These are phyloP conservation scores for Arizona elegans DNA, from an alignment of 2,113 vertebrate genomes.

Conservation along the genomic window DNA sequence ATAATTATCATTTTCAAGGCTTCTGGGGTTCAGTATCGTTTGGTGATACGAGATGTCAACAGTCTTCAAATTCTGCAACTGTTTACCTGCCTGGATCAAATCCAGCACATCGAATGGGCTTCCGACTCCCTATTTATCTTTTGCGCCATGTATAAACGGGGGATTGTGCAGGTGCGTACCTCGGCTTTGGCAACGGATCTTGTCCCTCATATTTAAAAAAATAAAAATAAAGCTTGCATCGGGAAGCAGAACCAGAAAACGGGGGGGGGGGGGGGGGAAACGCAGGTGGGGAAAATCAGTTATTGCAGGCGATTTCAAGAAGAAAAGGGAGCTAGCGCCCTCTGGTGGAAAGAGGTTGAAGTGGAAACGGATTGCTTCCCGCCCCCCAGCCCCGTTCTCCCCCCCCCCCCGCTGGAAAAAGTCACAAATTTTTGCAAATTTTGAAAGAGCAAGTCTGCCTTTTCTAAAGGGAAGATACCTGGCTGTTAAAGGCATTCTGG, in stretches of 20 bases:
- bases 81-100: constrained; percentile 90
- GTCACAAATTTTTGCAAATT: background rate
- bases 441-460: background rate
- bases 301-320: background rate
- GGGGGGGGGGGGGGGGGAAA: no score
- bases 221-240: background rate
- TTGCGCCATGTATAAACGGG: constrained; percentile 93
- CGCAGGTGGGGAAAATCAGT: no score
- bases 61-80: constrained; percentile 85
- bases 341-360: background rate
- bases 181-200: background rate
- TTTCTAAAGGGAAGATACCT: background rate
- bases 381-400: no score
- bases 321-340: background rate
- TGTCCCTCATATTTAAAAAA: no score
- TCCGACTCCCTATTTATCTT: constrained; percentile 91
- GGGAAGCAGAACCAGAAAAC: background rate
- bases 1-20: constrained; percentile 69
- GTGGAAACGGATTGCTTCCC: background rate
- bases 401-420: background rate
- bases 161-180: constrained; percentile 84
- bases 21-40: constrained; percentile 87
- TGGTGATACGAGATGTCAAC: constrained; percentile 81
- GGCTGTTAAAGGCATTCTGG: background rate
- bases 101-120: constrained; percentile 90